Evolutionary conservation across 2,113 vertebrate genomes (phyloP).

Genomic region (Antigone vipio): DNA sequence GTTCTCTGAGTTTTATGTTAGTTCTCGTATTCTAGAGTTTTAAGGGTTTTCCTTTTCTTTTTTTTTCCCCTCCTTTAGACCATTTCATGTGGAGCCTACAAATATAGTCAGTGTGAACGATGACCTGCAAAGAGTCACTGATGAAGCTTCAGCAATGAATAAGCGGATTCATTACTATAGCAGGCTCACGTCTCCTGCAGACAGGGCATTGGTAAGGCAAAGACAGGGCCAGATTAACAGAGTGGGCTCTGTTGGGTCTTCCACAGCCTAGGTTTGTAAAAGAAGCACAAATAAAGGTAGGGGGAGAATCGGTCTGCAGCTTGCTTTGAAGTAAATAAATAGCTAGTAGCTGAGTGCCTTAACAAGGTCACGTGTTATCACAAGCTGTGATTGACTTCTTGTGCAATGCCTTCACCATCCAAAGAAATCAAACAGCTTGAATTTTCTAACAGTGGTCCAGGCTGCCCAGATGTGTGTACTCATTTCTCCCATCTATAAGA

Average conservation of each 20-base stretch:
- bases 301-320: background rate
- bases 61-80: conserved; percentile 70
- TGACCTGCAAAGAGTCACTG: conserved; percentile 81
- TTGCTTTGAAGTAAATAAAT: background rate
- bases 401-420: background rate
- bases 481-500: background rate
- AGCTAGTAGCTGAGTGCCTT: background rate
- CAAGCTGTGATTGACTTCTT: background rate
- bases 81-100: conserved; percentile 90
- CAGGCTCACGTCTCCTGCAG: conserved; percentile 82
- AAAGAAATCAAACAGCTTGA: background rate
- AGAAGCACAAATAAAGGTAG: background rate
- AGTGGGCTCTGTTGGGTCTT: background rate
- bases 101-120: conserved; percentile 82
- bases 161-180: conserved; percentile 94
- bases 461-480: background rate
- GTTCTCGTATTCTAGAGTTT: background rate
- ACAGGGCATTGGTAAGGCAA: conserved; percentile 84
- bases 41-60: conserved; percentile 14
- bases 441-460: background rate
- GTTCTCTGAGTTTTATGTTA: background rate
- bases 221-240: background rate
- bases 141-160: conserved; percentile 89
- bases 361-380: background rate
- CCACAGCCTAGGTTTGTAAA: background rate